Conservation (phyloP, 1,140 invertebrate genomes). For the Pissodes strobi region DNA sequence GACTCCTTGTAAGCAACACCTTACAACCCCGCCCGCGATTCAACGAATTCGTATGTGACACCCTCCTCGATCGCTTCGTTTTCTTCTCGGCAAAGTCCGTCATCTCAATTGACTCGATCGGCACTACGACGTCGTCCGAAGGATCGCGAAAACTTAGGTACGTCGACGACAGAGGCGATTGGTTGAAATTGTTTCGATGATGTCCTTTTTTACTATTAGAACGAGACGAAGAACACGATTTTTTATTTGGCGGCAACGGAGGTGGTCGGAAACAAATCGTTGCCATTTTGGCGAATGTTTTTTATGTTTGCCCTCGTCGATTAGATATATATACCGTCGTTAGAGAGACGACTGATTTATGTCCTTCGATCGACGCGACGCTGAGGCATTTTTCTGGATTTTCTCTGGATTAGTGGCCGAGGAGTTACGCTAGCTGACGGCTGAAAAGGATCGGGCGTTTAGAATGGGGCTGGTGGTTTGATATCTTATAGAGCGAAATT, state of each 20-base stretch:
- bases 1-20: constrained; percentile 47
- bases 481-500: too few relatives aligned
- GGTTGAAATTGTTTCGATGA: constrained; percentile 27
- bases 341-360: too few relatives aligned
- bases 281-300: constrained; percentile 49
- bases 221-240: constrained; percentile 29
- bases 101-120: constrained; percentile 27
- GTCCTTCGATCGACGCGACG: too few relatives aligned
- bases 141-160: constrained; percentile 55
- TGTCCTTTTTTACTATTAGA: constrained; percentile 23
- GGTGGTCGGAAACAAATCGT: constrained; percentile 56
- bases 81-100: constrained; percentile 12
- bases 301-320: too few relatives aligned
- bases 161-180: constrained; percentile 49
- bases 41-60: constrained; percentile 49
- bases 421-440: too few relatives aligned
- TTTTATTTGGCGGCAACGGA: constrained; percentile 54
- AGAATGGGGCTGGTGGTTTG: too few relatives aligned
- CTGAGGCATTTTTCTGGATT: too few relatives aligned
- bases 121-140: constrained; percentile 46
- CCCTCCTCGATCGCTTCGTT: constrained; percentile 38
- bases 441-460: too few relatives aligned
- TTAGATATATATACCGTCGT: too few relatives aligned
- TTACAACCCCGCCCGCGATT: constrained; percentile 37
- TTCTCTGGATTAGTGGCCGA: too few relatives aligned